phyloP scores from a whole-genome alignment of 2,113 vertebrate species.

The Brachyistius frenatus region DNA sequence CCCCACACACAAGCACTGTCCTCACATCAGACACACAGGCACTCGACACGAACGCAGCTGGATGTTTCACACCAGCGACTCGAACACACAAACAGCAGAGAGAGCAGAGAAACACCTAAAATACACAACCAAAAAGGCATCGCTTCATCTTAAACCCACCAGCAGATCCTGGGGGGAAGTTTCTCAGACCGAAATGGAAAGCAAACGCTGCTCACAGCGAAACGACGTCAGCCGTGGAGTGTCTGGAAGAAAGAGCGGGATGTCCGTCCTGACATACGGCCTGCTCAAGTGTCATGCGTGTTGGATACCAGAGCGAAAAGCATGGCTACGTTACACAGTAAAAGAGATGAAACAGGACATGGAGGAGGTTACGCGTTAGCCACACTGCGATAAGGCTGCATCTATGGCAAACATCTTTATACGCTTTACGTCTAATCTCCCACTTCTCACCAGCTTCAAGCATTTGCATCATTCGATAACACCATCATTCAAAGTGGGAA shows the following conservation, averaged over 20 bases:
- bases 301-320: conserved; percentile 17
- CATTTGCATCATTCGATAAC: conserved; percentile 23
- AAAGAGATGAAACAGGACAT: conserved; percentile 5
- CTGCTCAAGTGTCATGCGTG: neutral
- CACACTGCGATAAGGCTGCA: conserved; percentile 55
- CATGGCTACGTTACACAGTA: conserved; percentile 7
- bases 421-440: conserved; percentile 23
- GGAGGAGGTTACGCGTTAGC: conserved; percentile 8
- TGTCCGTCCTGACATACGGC: neutral
- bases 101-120: conserved; percentile 56
- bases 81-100: conserved; percentile 30
- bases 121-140: conserved; percentile 72
- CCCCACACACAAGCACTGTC: neutral
- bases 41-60: conserved; percentile 49
- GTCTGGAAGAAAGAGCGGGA: conserved; percentile 17
- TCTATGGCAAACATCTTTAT: conserved; percentile 29
- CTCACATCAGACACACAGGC: conserved; percentile 34
- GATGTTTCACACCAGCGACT: conserved; percentile 39
- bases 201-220: conserved; percentile 3
- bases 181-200: conserved; percentile 23
- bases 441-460: conserved; percentile 30
- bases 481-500: conserved; percentile 65
- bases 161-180: conserved; percentile 19
- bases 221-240: conserved; percentile 28
- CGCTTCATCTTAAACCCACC: conserved; percentile 30